Conservation (phyloP, 2,888 invertebrate species). For the Alviniconcha strummeri region DNA sequence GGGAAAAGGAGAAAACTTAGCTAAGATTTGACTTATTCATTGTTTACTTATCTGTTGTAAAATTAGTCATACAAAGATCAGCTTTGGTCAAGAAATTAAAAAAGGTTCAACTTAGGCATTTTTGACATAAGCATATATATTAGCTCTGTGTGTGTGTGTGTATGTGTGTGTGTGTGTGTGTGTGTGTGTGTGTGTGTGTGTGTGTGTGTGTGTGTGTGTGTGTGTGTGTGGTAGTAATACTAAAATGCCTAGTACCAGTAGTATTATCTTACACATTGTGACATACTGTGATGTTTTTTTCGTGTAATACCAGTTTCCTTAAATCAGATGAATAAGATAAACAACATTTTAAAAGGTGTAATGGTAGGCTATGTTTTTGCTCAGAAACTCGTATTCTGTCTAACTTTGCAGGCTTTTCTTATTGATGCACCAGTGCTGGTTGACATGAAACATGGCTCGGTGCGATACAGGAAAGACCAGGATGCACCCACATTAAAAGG, state of each 20-base stretch:
- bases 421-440: conserved; percentile 67
- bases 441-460: conserved; percentile 66
- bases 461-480: conserved; percentile 58
- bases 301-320: background rate
- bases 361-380: too few species aligned
- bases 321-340: too few species aligned
- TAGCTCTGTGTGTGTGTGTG: conserved; percentile 1
- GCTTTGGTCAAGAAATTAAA: too few species aligned
- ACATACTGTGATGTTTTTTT: background rate
- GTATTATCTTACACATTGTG: background rate
- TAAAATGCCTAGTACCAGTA: background rate
- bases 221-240: background rate
- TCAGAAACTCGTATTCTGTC: too few species aligned
- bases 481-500: conserved; percentile 30
- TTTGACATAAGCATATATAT: too few species aligned
- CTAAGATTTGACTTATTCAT: too few species aligned
- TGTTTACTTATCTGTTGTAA: too few species aligned
- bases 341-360: too few species aligned
- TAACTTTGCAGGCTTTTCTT: conserved; percentile 41
- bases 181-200: conserved; percentile 13
- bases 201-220: conserved; percentile 15
- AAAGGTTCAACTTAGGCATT: too few species aligned
- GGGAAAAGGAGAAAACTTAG: too few species aligned
- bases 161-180: conserved; percentile 15
- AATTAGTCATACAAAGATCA: too few species aligned